Percentiles rank a stretch among this genome's conserved stretches.
Conservation (phyloP, 2,113 vertebrate genomes). For the Megaleporinus macrocephalus region DNA sequence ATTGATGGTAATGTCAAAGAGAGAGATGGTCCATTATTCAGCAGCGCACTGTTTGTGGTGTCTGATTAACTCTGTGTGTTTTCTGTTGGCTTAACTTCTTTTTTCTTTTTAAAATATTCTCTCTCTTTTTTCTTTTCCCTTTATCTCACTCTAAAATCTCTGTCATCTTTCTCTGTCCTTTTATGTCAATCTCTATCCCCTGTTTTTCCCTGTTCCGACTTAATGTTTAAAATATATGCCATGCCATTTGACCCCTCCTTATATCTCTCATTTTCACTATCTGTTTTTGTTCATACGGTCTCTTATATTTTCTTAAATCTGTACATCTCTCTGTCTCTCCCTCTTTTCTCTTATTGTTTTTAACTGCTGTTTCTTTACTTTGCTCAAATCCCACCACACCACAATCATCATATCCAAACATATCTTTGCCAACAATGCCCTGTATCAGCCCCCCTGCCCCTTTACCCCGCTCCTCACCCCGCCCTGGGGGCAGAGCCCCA, state of each 20-base stretch:
- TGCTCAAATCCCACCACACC: neutral
- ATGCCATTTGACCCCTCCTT: no score
- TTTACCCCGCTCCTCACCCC: conserved; percentile 57
- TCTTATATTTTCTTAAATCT: no score
- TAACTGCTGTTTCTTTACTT: conserved; percentile 16
- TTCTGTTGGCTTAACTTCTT: conserved; percentile 67
- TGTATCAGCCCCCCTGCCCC: conserved; percentile 66
- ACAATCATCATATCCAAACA: conserved; percentile 3
- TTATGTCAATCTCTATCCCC: neutral
- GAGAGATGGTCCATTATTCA: neutral
- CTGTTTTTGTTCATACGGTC: no score
- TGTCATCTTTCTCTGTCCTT: no score
- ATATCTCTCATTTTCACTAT: conserved; percentile 29
- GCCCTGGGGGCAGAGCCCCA: conserved; percentile 78
- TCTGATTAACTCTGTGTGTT: conserved; percentile 70
- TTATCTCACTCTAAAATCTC: neutral
- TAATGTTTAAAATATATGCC: no score
- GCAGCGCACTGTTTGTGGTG: conserved; percentile 27
- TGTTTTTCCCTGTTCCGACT: no score
- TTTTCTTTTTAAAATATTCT: conserved; percentile 51
- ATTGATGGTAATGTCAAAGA: neutral
- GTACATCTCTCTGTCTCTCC: no score
- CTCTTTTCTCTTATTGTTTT: neutral
- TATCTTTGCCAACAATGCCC: neutral
- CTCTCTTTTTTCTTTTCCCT: conserved; percentile 43